Evolutionary conservation across 2,888 invertebrate species (phyloP), one percentile per base, ranked within the genome.

Genomic region (Hydrotaea cyrtoneurina): DNA sequence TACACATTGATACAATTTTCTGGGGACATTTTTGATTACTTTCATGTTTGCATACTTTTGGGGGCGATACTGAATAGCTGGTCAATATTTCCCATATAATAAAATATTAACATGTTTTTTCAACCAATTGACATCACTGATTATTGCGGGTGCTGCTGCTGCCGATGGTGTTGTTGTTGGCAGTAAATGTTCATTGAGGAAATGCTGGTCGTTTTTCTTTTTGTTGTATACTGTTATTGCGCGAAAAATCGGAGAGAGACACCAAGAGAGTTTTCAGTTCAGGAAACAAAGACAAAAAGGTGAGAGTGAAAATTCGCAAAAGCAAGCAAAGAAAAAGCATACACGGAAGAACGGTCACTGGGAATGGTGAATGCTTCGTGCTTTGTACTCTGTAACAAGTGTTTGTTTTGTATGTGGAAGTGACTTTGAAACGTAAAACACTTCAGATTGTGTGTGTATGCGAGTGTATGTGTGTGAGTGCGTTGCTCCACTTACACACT

Each of bases 321-420:
- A 2, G 13, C 62, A 62, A 36, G 31, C 23, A 69, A 21, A 46
- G 69, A 2, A 46, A 69, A 23, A 66, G 10, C 4, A 69, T 17
- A 64, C 17, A 64, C 39, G n/a, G 19, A 69, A 13, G 21, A 5
- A 46, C 23, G n/a, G n/a, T n/a, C n/a, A 50, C 21, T 21, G 69
- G 46, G 2, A 46, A 4, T 46, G 23, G 69, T 69, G 64, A 7
- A 53, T 66, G 55, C 19, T 46, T 69, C 71, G n/a, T 46, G 57
- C 71, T 36, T 50, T 2, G 31, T 73, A 23, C 79, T 80, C 85
- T 74, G 85, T 85, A 85, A 85, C 85, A 85, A 85, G 85, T 85
- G 85, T 85, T 85, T 85, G 82, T 82, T 85, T 85, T 74, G 66
- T 74, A 62, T 74, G 43, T 53, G 2, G 46, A 64, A 43, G 17